phyloP scores from a whole-genome alignment of 2,113 vertebrate species.

The Pseudolaguvia tuberculata region DNA sequence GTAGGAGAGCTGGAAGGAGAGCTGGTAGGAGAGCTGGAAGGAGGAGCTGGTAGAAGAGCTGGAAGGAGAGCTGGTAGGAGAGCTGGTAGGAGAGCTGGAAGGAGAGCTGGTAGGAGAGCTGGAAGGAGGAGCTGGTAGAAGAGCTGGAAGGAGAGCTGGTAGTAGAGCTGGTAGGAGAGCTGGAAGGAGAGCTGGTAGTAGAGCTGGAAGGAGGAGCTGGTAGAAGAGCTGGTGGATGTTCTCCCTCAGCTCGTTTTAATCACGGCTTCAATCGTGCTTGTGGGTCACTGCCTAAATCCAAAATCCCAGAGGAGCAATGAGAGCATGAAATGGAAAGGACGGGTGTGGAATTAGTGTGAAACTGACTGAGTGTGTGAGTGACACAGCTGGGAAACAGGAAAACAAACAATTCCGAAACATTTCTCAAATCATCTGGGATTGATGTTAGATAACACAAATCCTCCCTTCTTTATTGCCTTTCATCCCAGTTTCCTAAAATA shows the following conservation, averaged over 20 bases:
- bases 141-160: too few species aligned
- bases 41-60: too few species aligned
- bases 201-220: too few species aligned
- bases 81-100: too few species aligned
- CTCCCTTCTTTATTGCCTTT: not conserved
- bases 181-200: too few species aligned
- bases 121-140: too few species aligned
- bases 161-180: too few species aligned
- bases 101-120: too few species aligned
- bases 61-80: too few species aligned
- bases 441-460: not conserved
- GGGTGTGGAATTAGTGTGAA: constrained; percentile 63
- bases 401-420: constrained; percentile 58
- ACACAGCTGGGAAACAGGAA: constrained; percentile 38
- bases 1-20: too few species aligned
- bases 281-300: constrained; percentile 20
- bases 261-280: constrained; percentile 36
- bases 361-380: constrained; percentile 46
- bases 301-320: constrained; percentile 28
- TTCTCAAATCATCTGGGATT: constrained; percentile 38
- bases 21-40: too few species aligned
- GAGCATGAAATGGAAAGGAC: constrained; percentile 56
- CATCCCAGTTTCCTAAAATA: not conserved
- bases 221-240: not conserved
- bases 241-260: constrained; percentile 41